Percentiles rank a stretch among this genome's conserved stretches.
Conservation (phyloP, 2,113 vertebrate genomes). For the Mastomys coucha region DNA sequence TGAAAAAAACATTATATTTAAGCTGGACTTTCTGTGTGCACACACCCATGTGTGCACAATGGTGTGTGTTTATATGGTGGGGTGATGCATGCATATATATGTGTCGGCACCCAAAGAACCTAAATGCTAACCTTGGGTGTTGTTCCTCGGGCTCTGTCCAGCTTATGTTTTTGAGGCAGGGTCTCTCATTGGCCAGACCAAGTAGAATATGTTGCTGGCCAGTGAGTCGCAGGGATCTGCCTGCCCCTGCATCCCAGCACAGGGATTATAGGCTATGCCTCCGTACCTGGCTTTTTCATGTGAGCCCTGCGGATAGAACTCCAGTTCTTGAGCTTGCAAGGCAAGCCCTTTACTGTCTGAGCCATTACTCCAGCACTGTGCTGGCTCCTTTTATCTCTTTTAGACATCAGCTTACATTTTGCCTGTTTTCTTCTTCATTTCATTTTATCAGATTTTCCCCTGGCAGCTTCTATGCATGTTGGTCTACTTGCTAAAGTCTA, state of each 20-base stretch:
- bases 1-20: not conserved
- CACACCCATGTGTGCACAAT: too few relatives aligned
- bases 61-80: not conserved
- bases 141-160: not conserved
- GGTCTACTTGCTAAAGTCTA: conserved; percentile 11
- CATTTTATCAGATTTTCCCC: not conserved
- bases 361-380: not conserved
- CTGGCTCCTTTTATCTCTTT: not conserved
- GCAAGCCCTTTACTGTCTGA: not conserved
- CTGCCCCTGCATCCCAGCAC: not conserved
- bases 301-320: not conserved
- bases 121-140: not conserved
- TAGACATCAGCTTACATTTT: not conserved
- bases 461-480: not conserved
- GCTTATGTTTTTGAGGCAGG: not conserved
- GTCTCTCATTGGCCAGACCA: not conserved
- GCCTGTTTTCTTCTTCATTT: not conserved
- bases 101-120: too few relatives aligned
- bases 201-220: not conserved
- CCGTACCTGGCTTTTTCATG: too few relatives aligned
- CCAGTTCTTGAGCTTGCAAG: not conserved
- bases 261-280: not conserved
- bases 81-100: not conserved
- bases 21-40: not conserved
- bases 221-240: not conserved